Percentiles rank a stretch among this genome's conserved stretches.
These are phyloP conservation scores for Bufo bufo DNA, from an alignment of 2,113 vertebrate species.

Conservation along the genomic window DNA sequence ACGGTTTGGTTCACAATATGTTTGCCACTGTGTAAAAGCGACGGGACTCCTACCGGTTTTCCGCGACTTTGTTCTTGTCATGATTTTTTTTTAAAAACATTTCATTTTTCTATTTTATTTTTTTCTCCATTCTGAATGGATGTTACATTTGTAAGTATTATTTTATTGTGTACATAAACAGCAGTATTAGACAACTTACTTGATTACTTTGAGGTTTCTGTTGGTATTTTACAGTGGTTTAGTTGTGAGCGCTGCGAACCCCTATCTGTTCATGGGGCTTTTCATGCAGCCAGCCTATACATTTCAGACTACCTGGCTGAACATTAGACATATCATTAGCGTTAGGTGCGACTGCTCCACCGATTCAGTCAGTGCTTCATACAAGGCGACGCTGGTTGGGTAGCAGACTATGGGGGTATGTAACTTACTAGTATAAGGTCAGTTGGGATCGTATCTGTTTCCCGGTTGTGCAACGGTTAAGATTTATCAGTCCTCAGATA, in stretches of 20 bases:
- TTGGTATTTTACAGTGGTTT: conserved; percentile 56
- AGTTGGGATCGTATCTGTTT: neutral
- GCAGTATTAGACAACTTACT: conserved; percentile 79
- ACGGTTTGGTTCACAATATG: neutral
- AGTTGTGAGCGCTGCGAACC: conserved; percentile 31
- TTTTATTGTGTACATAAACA: conserved; percentile 79
- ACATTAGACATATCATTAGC: neutral
- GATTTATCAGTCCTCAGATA: neutral
- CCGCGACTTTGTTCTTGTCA: conserved; percentile 46
- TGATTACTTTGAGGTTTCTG: conserved; percentile 64
- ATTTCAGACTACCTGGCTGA: neutral
- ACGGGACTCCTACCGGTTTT: conserved; percentile 24
- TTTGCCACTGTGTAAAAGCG: neutral
- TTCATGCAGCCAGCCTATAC: neutral
- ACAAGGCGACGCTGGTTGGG: neutral
- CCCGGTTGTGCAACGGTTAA: neutral
- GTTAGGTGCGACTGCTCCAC: neutral
- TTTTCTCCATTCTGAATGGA: conserved; percentile 69
- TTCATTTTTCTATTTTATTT: conserved; percentile 57
- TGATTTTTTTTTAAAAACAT: conserved; percentile 60
- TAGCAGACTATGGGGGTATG: neutral
- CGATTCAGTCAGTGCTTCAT: neutral
- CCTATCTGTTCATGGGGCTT: neutral
- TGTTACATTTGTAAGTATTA: conserved; percentile 74
- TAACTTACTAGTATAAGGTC: neutral